Base-by-base conservation (phyloP, 2,888 invertebrate species). In the Caenorhabditis sp. region DNA sequence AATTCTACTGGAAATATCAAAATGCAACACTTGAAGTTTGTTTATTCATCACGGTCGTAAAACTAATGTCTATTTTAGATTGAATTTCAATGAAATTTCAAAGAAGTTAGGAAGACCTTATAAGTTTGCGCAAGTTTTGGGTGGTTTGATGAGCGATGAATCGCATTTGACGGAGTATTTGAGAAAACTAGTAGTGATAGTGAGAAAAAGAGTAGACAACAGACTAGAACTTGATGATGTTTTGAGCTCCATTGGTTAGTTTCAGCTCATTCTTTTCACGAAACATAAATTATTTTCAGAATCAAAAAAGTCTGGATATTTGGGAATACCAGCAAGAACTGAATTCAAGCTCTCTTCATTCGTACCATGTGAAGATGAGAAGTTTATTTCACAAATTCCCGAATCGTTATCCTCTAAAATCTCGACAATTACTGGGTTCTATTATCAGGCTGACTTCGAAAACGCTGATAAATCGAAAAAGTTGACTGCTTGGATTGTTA, bases 1-100 rank as follows among this genome's bases (percentile, higher is more conserved):
- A 70, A 72, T 58, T 67, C 64, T 20, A 69, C 77, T 14, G 80
- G 76, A 52, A 65, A 69, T 1, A 61, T 77, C 27, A 80, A 78
- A 60, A 57, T 78, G 53, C 59, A 68, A 8, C 68, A 76, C 50
- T 58, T 76, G 25, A 76, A 70, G 80, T 80, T 5, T 25, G 60
- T n/a, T 17, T 17, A 5, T 17, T 23, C 8, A 21, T 52, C 21
- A 53, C 8, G 3, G n/a, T 21, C 8, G 21, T 7, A 23, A 53
- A 53, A 53, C 53, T 4, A 53, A 17, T 21, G 12, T 21, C 1
- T 53, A 4, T 68, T 76, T 58, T 57, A 79, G 77, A 21, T 53
- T 53, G 25, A 53, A 23, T 21, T 23, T 53, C 53, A 21, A 23
- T 53, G 53, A 53, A 21, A 53, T 67, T 26, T 52, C 68, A 7